A percentile compares a stretch with the other conserved stretches of the same genome.
phyloP scores from a whole-genome alignment of 1,140 invertebrate genomes.

The Hermatobates lingyangjiaoensis region DNA sequence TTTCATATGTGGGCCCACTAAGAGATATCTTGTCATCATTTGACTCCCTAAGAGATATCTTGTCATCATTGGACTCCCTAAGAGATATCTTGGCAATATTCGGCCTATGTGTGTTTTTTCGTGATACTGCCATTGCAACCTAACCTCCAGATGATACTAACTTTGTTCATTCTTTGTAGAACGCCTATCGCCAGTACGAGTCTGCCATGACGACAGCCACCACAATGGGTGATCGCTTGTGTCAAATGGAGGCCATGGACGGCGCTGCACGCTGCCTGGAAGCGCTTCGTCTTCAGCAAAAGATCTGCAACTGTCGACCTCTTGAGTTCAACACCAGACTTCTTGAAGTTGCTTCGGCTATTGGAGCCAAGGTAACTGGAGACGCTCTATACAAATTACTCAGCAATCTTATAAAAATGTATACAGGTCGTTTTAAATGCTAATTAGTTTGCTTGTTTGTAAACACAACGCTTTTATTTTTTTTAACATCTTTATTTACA shows the following conservation, averaged over 20 bases:
- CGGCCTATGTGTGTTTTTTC: too few species aligned
- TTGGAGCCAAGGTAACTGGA: constrained; percentile 64
- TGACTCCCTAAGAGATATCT: too few species aligned
- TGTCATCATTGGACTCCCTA: too few species aligned
- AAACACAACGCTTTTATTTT: too few species aligned
- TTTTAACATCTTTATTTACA: too few species aligned
- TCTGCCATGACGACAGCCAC: constrained; percentile 62
- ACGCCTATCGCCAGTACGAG: constrained; percentile 58
- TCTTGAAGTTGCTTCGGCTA: constrained; percentile 55
- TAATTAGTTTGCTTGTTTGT: too few species aligned
- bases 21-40: too few species aligned
- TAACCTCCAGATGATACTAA: background rate
- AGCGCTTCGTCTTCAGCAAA: constrained; percentile 50
- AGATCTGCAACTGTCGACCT: constrained; percentile 65
- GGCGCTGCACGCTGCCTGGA: constrained; percentile 60
- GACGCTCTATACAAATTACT: too few species aligned
- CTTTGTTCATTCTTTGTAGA: constrained; percentile 25
- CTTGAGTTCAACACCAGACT: constrained; percentile 63
- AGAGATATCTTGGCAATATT: background rate
- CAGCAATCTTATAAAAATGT: too few species aligned
- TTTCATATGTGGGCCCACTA: too few species aligned
- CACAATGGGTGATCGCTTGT: constrained; percentile 52
- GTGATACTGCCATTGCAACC: too few species aligned
- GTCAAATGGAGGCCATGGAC: constrained; percentile 75
- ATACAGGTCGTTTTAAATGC: too few species aligned